These are phyloP conservation scores for Drosophila setosimentum DNA, from an alignment of 2,888 invertebrate species.

Conservation along the genomic window DNA sequence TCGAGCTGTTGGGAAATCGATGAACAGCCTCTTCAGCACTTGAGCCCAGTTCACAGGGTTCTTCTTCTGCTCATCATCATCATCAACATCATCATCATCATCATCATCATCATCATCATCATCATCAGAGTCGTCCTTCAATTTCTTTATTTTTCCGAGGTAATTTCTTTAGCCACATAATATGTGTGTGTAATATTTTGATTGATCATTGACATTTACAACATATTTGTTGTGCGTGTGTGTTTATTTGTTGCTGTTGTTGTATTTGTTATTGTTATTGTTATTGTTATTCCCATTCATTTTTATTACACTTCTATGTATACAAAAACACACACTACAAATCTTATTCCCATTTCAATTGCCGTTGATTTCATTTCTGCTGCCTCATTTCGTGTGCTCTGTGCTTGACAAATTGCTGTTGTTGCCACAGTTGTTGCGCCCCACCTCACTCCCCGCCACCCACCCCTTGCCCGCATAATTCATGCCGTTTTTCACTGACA, in stretches of 20 bases:
- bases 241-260: constrained; percentile 41
- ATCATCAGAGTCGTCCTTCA: constrained; percentile 33
- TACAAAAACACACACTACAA: constrained; percentile 37
- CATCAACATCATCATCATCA: too few relatives aligned
- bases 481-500: constrained; percentile 46
- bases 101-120: not conserved
- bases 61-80: not conserved
- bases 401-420: constrained; percentile 55
- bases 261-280: constrained; percentile 10
- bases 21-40: constrained; percentile 58
- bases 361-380: constrained; percentile 52
- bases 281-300: constrained; percentile 47
- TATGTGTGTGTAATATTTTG: constrained; percentile 73
- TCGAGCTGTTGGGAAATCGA: constrained; percentile 55
- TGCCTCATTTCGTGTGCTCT: constrained; percentile 50
- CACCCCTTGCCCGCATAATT: constrained; percentile 27
- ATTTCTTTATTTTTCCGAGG: constrained; percentile 22
- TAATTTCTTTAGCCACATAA: constrained; percentile 39
- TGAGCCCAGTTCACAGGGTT: constrained; percentile 50
- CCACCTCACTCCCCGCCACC: not conserved
- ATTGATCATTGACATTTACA: constrained; percentile 84
- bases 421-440: constrained; percentile 2
- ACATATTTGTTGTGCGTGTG: constrained; percentile 69
- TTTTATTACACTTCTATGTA: constrained; percentile 65
- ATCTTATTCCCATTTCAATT: constrained; percentile 49